These are phyloP conservation scores for Arbacia lixula DNA, from an alignment of 53 echinoderm and acorn worm species.

Conservation along the genomic window DNA sequence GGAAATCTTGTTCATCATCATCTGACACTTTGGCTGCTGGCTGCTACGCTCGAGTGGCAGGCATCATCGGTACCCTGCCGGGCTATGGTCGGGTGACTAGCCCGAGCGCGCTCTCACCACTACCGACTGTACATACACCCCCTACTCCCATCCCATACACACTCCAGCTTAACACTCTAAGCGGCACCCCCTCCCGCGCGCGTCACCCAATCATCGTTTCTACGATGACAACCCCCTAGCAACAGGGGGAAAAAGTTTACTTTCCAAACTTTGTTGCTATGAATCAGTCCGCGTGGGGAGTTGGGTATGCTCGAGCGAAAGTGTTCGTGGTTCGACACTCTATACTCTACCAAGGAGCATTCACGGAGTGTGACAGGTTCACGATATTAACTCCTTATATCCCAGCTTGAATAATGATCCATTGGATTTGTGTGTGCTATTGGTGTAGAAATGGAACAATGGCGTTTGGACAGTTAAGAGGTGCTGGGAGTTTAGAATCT, in stretches of 20 bases:
- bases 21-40: conserved; percentile 37
- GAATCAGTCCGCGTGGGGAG: conserved; percentile 45
- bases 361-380: too few relatives aligned
- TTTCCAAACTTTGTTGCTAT: conserved; percentile 2
- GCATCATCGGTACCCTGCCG: conserved; percentile 35
- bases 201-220: conserved; percentile 3
- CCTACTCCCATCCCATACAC: too few relatives aligned
- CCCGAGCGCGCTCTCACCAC: conserved; percentile 35
- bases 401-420: too few relatives aligned
- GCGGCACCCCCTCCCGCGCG: conserved; percentile 36
- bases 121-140: too few relatives aligned
- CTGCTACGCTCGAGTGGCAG: conserved; percentile 27
- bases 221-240: conserved; percentile 39
- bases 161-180: too few relatives aligned
- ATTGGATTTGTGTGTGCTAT: too few relatives aligned
- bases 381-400: too few relatives aligned
- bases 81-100: conserved; percentile 25
- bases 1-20: neutral
- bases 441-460: too few relatives aligned
- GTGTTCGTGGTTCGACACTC: neutral
- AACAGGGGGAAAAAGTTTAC: neutral
- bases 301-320: neutral
- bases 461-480: too few relatives aligned
- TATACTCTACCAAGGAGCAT: too few relatives aligned
- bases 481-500: too few relatives aligned